Evolutionary conservation across 2,888 invertebrate species (phyloP).

Genomic region (Microplitis deprimator): DNA sequence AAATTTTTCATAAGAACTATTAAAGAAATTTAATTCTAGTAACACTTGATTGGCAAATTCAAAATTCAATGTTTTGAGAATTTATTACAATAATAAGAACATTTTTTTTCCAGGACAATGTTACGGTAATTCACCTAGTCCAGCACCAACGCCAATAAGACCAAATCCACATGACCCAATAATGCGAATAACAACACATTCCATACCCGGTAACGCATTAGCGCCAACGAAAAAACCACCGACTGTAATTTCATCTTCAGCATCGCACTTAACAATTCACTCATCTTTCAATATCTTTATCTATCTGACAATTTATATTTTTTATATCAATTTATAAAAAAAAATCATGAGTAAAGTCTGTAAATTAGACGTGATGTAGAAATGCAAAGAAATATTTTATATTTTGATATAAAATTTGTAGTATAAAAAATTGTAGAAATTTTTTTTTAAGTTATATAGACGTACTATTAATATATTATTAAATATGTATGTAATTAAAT

Average conservation of each 20-base stretch:
- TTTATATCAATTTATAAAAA: background rate
- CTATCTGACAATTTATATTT: conserved; percentile 33
- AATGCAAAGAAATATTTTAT: conserved; percentile 43
- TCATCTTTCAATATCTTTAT: conserved; percentile 33
- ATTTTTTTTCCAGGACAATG: conserved; percentile 62
- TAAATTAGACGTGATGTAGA: conserved; percentile 12
- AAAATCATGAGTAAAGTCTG: conserved; percentile 15
- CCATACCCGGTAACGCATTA: conserved; percentile 46
- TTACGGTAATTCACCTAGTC: conserved; percentile 69
- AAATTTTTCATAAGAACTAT: too few relatives aligned
- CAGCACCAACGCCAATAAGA: conserved; percentile 66
- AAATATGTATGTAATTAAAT: background rate
- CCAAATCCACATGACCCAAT: conserved; percentile 63
- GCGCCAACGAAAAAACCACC: conserved; percentile 49
- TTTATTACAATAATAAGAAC: background rate
- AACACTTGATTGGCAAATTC: too few relatives aligned
- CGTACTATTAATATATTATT: background rate
- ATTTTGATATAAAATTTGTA: conserved; percentile 44
- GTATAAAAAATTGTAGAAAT: conserved; percentile 9
- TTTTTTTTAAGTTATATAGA: background rate
- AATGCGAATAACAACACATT: conserved; percentile 60
- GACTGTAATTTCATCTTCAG: conserved; percentile 43
- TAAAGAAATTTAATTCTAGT: too few relatives aligned
- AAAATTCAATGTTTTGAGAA: too few relatives aligned
- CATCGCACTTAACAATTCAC: conserved; percentile 34